Evolutionary conservation across 2,113 vertebrate species (phyloP), one percentile per base, ranked within the genome.

Genomic region (Petrocephalus zakoni): DNA sequence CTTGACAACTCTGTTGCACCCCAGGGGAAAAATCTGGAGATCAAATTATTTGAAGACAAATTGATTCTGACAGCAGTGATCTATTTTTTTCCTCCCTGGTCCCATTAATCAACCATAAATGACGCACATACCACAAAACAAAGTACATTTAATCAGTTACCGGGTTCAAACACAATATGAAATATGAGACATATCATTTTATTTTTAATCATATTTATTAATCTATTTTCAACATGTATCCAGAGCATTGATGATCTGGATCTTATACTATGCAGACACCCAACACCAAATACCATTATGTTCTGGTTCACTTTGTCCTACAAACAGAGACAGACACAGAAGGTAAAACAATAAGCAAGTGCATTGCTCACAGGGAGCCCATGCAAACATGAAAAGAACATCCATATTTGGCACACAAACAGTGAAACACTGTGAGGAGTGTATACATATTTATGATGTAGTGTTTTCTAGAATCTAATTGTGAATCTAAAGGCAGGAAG

Each of bases 1-100:
- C 90, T 90, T 89, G 91, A 93, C 91, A 93, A 89, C 64, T 90
- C 75, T 52, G 56, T 89, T 75, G 78, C 61, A 87, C 91, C 89
- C 72, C 52, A 53, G 81, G 90, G 86, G 25, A 46, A 64, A 10
- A 82, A 89, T 88, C 64, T 83, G 42, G 5, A 85, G 83, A 58
- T 89, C 88, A 90, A 90, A 55, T 89, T 90, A 91, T 88, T 91
- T 85, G 21, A 22, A 53, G 37, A 47, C 85, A 89, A 92, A 93
- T 58, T 22, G 83, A 84, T 90, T 88, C 53, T 88, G 91, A 92
- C 91, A 92, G 90, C 72, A 56, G 89, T 91, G 84, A 91, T 92
- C 91, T 85, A 85, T 53, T 85, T 85, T 91, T 84, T 89, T 90
- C 88, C 29, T 17, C 84, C 90, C 53, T 72, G 58, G 89, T 89